Percentiles rank a stretch among this genome's conserved stretches.
Evolutionary conservation across 1,140 invertebrate species (phyloP).

Genomic region (Caenorhabditis latens): DNA sequence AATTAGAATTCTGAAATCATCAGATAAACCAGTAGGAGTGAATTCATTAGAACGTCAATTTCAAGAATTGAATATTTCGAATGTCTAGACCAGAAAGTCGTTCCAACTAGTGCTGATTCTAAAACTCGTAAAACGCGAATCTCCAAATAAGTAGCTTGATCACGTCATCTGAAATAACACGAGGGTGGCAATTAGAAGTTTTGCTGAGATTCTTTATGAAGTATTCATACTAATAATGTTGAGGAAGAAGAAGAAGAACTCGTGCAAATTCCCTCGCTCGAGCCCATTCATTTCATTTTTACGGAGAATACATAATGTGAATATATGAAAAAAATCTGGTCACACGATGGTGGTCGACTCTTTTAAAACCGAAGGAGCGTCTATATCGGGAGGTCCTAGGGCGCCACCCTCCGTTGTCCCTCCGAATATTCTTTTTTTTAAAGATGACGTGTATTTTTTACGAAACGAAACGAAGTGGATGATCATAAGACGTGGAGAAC

Average conservation of each 20-base stretch:
- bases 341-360: neutral
- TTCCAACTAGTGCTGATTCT: too few species aligned
- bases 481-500: constrained; percentile 20
- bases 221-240: too few species aligned
- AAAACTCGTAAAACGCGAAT: too few species aligned
- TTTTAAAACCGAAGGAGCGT: neutral
- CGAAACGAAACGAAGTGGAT: constrained; percentile 11
- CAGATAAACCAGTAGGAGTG: neutral
- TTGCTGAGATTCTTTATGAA: neutral
- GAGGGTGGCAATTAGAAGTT: too few species aligned
- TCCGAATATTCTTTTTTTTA: too few species aligned
- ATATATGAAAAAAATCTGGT: constrained; percentile 17
- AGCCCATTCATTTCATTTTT: too few species aligned
- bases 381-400: constrained; percentile 32
- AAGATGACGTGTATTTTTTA: constrained; percentile 26
- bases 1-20: neutral
- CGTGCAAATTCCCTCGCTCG: neutral
- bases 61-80: too few species aligned
- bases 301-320: neutral
- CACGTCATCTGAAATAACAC: too few species aligned
- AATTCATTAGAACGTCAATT: too few species aligned
- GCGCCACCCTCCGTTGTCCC: neutral
- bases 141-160: too few species aligned
- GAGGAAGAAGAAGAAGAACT: too few species aligned
- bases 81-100: too few species aligned